A percentile compares a stretch with the other conserved stretches of the same genome.
Conservation (phyloP, 2,888 invertebrate species). For the Cephus nigrinus region DNA sequence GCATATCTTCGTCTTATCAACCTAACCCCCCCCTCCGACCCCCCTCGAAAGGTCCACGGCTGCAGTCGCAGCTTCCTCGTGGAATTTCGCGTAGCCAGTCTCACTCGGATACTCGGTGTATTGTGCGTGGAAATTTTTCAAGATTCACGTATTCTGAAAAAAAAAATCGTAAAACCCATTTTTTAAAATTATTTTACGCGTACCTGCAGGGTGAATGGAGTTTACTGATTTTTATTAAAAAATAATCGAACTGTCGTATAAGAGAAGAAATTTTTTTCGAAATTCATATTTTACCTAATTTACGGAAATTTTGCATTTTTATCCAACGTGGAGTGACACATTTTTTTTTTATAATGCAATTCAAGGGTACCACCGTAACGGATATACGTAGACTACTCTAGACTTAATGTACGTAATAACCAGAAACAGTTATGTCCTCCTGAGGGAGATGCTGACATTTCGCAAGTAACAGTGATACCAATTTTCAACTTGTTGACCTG, state of each 20-base stretch:
- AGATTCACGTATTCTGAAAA: neutral
- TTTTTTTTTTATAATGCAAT: neutral
- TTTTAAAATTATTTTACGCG: neutral
- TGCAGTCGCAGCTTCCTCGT: neutral
- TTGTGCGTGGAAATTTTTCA: neutral
- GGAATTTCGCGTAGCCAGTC: neutral
- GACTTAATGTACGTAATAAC: neutral
- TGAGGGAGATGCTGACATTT: neutral
- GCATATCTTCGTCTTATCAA: neutral
- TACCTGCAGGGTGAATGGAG: neutral
- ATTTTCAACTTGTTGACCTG: slow-evolving; percentile 50
- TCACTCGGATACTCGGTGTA: neutral
- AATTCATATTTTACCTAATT: neutral
- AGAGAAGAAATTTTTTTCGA: neutral
- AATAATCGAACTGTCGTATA: rapidly evolving
- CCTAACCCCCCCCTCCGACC: no score
- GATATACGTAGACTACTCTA: neutral
- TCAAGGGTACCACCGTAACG: neutral
- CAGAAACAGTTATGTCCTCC: neutral
- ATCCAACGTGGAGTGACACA: rapidly evolving
- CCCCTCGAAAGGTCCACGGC: neutral
- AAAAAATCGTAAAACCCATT: neutral
- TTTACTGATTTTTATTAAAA: neutral
- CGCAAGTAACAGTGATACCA: slow-evolving; percentile 25
- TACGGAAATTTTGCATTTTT: neutral